A percentile compares a stretch with the other conserved stretches of the same genome.
These are phyloP conservation scores for Didymodactylos carnosus DNA, from an alignment of 2,888 invertebrate species.

Conservation along the genomic window DNA sequence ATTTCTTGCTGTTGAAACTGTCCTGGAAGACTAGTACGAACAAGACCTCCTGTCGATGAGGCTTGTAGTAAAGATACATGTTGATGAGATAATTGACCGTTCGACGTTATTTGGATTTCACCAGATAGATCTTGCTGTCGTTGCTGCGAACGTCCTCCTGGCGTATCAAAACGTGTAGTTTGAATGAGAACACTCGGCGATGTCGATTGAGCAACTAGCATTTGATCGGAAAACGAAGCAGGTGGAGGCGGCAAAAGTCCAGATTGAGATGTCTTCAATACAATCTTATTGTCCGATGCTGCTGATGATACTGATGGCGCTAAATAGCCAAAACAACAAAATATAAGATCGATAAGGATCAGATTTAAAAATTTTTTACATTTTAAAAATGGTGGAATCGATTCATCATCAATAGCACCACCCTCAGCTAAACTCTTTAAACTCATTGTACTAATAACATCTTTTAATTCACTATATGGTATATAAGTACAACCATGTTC, in stretches of 20 bases:
- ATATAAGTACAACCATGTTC: constrained; percentile 82
- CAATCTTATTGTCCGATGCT: too few relatives aligned
- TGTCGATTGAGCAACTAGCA: too few relatives aligned
- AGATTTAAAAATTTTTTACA: too few relatives aligned
- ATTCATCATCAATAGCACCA: constrained; percentile 77
- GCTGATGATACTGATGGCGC: background rate
- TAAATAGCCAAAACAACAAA: background rate
- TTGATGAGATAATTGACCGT: too few relatives aligned
- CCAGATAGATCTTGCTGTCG: background rate
- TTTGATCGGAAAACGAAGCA: background rate
- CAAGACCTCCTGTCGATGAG: background rate
- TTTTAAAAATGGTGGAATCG: constrained; percentile 63
- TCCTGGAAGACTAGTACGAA: background rate
- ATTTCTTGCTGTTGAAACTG: too few relatives aligned
- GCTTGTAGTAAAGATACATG: background rate
- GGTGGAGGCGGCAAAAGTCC: too few relatives aligned
- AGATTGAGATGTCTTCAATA: too few relatives aligned
- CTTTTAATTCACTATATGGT: constrained; percentile 55
- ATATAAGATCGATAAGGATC: too few relatives aligned
- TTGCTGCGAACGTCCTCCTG: background rate
- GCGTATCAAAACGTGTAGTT: background rate
- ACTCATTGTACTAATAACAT: constrained; percentile 40
- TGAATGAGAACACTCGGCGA: background rate
- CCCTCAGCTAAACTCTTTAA: constrained; percentile 67
- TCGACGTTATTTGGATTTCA: background rate